Evolutionary conservation across 1,140 invertebrate species (phyloP), one percentile per base, ranked within the genome.

Genomic region (Ptiloglossa arizonensis): DNA sequence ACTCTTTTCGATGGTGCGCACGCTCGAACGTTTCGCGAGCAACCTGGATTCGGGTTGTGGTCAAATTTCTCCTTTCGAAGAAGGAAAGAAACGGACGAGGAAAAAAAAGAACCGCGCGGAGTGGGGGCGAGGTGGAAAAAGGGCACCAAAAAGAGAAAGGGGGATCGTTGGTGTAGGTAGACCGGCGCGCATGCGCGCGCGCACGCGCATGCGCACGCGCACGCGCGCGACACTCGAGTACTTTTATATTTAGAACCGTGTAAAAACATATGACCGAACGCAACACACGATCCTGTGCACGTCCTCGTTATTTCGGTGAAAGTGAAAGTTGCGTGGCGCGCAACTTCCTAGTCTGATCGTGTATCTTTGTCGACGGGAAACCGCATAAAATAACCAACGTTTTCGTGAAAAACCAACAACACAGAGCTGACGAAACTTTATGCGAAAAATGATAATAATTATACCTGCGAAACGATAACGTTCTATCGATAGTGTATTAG

Each of bases 251-350:
- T 78, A 63, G 48, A 41, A 50, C 29, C 38, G 67, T 38, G 54
- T 57, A 60, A 74, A 54, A 59, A 70, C 46, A 76, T 52, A 82
- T 77, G 69, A 82, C 57, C 75, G 54, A 72, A 64, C 67, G 72
- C 57, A 17, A 60, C 32, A 32, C 29, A 48, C 46, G 64, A 79
- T 82, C 69, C 52, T 29, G 69, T 76, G 71, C 38, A 64, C 87
- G 89, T 87, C 86, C 87, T 83, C 86, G 82, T 89, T 90, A 88
- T 90, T 91, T 89, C 79, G 85, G 86, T 86, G 87, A 91, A 90
- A 91, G 90, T 89, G 90, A 91, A 91, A 91, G 90, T 88, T 85
- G 86, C 83, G 80, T 76, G 73, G 73, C 82, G 66, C 46, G 70
- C 77, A 62, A 83, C 82, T 84, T 84, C 81, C 82, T 80, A 83